These are phyloP conservation scores for Gibbula magus DNA, from an alignment of 2,888 invertebrate genomes.

Conservation along the genomic window DNA sequence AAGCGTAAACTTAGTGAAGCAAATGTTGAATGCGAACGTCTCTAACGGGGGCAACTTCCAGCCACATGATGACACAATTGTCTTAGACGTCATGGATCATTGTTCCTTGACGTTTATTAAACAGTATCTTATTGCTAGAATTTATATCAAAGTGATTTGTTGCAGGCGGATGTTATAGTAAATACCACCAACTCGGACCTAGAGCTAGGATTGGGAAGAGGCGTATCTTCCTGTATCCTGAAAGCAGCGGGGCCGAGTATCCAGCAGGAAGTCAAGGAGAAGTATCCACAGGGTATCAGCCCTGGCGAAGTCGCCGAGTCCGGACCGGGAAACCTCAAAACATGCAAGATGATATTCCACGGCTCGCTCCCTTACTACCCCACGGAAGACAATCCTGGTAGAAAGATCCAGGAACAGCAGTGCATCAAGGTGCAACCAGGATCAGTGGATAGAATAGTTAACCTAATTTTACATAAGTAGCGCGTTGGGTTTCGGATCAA, in stretches of 20 bases:
- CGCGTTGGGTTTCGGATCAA: too few relatives aligned
- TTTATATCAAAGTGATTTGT: too few relatives aligned
- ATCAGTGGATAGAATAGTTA: too few relatives aligned
- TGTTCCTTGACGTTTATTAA: too few relatives aligned
- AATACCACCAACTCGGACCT: slow-evolving; percentile 40
- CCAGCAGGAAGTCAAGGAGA: slow-evolving; percentile 25
- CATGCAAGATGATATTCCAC: not conserved
- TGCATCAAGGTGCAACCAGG: not conserved
- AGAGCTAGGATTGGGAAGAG: slow-evolving; percentile 27
- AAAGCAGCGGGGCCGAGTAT: slow-evolving; percentile 32
- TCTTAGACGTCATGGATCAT: too few relatives aligned
- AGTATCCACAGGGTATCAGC: slow-evolving; percentile 35
- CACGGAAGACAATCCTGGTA: not conserved
- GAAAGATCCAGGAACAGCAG: not conserved
- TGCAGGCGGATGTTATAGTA: slow-evolving; percentile 42
- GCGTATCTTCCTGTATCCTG: slow-evolving; percentile 32
- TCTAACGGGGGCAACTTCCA: too few relatives aligned
- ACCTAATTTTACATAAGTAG: too few relatives aligned
- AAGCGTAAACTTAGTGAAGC: too few relatives aligned
- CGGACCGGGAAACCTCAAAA: not conserved
- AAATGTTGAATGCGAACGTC: too few relatives aligned
- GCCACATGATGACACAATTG: too few relatives aligned
- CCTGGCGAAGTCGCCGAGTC: not conserved
- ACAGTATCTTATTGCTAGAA: too few relatives aligned
- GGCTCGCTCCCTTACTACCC: not conserved